Evolutionary conservation across 2,888 invertebrate species (phyloP), one percentile per base, ranked within the genome.

Genomic region (Diplazon laetatorius): DNA sequence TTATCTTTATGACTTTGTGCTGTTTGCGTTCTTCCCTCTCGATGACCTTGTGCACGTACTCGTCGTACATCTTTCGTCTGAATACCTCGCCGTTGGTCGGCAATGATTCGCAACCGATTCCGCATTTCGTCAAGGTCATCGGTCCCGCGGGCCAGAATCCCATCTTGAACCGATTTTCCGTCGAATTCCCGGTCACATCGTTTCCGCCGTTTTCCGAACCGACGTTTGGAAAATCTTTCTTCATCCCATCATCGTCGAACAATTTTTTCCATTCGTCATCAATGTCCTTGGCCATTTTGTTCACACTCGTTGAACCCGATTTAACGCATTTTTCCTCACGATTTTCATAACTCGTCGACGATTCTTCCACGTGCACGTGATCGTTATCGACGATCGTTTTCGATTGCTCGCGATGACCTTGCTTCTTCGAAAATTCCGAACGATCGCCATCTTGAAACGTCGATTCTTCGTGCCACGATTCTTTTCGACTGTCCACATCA

Each of bases 61-160:
- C 97, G 84, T 95, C 93, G 91, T 96, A 97, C 96, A 97, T 97
- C 91, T 95, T 94, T 82, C 95, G 95, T 6, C 96, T 93, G 84
- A 95, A 94, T 48, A 94, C 92, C 89, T 96, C 95, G 59, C 94
- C 94, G 8, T 94, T 93, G 9, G 92, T 93, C 46, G 94, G 87
- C 0, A 88, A 65, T 10, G 71, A 35, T 16, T 68, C 42, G 55
- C 71, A 75, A 14, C 71, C 55, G 85, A 65, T 87, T 75, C 62
- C 76, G 50, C 42, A 30, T 55, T 70, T 71, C 8, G 20, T 20
- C n/a, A 71, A 46, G 66, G 55, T 35, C 18, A 16, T 37, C 12
- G 70, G 52, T 14, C 12, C 52, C 37, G 20, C 14, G 14, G 68
- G 42, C 35, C 55, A 20, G 30, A 6, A 30, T 63, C 83, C 68